Evolutionary conservation across 2,797 vertebrate genomes (phyloP).

Genomic region (Rallus crepitans): DNA sequence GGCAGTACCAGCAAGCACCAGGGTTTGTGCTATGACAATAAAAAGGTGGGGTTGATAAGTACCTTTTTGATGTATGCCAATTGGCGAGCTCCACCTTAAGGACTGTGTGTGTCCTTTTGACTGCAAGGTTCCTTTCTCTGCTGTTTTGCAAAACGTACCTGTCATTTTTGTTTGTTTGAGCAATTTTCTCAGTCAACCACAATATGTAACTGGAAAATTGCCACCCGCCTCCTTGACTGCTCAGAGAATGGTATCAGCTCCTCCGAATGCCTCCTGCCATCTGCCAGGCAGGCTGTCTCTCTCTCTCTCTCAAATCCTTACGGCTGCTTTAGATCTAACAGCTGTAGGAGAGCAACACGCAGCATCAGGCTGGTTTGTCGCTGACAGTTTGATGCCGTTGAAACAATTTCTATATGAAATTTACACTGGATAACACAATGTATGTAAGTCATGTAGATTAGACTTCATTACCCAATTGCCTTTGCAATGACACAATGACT

Average conservation of each 20-base stretch:
- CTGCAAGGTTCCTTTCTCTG: neutral
- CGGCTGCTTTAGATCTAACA: neutral
- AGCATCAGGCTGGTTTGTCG: neutral
- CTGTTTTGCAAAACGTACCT: neutral
- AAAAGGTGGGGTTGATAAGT: neutral
- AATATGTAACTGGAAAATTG: slow-evolving; percentile 2
- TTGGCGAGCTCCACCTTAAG: neutral
- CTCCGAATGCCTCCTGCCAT: neutral
- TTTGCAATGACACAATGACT: neutral
- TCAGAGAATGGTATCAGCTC: neutral
- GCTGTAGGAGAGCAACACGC: neutral
- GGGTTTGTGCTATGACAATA: neutral
- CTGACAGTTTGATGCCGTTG: neutral
- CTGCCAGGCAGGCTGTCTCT: slow-evolving; percentile 34
- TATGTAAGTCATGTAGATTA: neutral
- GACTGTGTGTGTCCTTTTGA: neutral
- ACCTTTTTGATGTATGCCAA: neutral
- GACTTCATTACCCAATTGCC: neutral
- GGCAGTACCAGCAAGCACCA: neutral
- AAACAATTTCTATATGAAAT: neutral
- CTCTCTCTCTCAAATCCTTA: neutral
- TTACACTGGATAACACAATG: neutral
- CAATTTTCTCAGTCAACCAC: neutral
- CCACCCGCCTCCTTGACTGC: neutral
- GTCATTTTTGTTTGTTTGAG: neutral